Evolutionary conservation across 2,797 vertebrate species (phyloP).

Genomic region (Lepilemur septentrionalis): DNA sequence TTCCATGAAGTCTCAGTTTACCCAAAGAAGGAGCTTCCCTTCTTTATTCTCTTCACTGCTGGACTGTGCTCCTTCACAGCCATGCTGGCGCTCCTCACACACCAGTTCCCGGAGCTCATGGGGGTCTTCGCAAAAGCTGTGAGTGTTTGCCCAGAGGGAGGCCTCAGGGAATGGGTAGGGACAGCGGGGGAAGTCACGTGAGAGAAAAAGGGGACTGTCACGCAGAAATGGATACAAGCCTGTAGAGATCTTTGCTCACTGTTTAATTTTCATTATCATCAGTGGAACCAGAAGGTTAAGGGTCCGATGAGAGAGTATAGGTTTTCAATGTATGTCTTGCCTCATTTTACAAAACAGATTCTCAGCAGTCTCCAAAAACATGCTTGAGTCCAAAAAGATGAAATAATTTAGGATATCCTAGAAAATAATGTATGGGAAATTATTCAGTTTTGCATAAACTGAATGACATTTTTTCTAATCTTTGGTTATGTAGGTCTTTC

Average conservation of each 20-base stretch:
- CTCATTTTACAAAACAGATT: background rate
- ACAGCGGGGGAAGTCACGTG: background rate
- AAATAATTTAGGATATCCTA: conserved; percentile 31
- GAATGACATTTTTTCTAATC: background rate
- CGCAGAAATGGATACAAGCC: background rate
- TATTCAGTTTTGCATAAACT: background rate
- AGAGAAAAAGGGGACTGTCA: background rate
- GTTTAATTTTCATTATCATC: background rate
- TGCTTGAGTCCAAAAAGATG: background rate
- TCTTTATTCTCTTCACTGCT: conserved; percentile 99
- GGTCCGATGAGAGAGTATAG: background rate
- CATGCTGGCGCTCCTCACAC: conserved; percentile 98
- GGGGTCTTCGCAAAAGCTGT: conserved; percentile 99
- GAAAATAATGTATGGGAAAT: background rate
- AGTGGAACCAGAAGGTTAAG: background rate
- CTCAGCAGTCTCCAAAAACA: background rate
- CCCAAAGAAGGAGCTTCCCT: conserved; percentile 98
- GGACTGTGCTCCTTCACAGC: conserved; percentile 98
- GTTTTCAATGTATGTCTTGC: background rate
- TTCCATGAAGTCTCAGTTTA: conserved; percentile 99
- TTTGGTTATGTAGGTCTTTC: conserved; percentile 11
- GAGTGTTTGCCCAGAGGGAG: conserved; percentile 83
- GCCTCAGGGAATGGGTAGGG: background rate
- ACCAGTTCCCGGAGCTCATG: conserved; percentile 99
- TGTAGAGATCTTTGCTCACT: background rate